Base-by-base conservation (phyloP, 2,113 vertebrate genomes). In the Gallinago media region DNA sequence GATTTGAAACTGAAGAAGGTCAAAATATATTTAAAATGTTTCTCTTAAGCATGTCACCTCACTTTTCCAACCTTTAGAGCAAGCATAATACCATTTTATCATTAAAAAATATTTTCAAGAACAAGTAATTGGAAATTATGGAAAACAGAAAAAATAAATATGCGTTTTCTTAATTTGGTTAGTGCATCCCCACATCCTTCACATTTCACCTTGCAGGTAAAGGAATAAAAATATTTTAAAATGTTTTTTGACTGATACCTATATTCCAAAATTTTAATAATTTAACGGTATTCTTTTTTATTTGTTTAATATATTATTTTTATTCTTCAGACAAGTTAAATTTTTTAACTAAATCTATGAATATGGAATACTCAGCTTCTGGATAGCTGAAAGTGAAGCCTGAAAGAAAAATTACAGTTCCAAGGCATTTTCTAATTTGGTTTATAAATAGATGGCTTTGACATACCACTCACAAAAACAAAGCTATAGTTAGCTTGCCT, bases 371-470 rank as follows among this genome's bases (percentile, higher is more conserved):
- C 26, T 49, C 52, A 92, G 65, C 32, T 92, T 77, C 68, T 92
- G 34, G 72, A 59, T 46, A 78, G 44, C 88, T 84, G 36, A 44
- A 80, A 92, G 59, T 10, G 16, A 86, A 83, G 85, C 34, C 75
- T 81, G 89, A 89, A 81, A 91, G 70, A 89, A 75, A 96, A 83
- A 95, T 67, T 83, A 92, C 68, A 34, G 85, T 96, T 94, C 38
- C 86, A 54, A 92, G 73, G 79, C 88, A 92, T 88, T 93, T 96
- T 96, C 72, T 78, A 77, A 92, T 93, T 92, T 89, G 79, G 47
- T 86, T 95, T 95, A 96, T 93, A 95, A 97, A 96, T 86, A 97
- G 92, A 86, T 61, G 40, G 85, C 46, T 96, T 84, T 96, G 94
- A 96, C 79, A 95, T 31, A 76, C 26, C 65, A 86, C 79, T 96